Evolutionary conservation across 2,888 invertebrate genomes (phyloP).

Genomic region (Aphidoletes aphidimyza): DNA sequence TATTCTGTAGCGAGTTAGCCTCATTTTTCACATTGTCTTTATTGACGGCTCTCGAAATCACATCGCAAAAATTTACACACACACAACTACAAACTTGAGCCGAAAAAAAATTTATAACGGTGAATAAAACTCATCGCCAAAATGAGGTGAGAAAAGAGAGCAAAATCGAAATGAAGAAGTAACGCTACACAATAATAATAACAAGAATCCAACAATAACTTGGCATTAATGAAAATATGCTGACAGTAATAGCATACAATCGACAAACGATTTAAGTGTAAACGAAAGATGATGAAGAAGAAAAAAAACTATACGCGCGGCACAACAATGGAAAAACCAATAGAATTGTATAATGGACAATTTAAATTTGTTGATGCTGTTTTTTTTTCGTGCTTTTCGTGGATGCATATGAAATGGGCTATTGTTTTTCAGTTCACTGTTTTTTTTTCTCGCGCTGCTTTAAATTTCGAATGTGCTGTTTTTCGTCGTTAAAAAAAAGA

Average conservation of each 20-base stretch:
- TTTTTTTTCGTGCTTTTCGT: neutral
- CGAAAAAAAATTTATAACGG: conserved; percentile 53
- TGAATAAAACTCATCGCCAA: neutral
- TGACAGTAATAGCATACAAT: neutral
- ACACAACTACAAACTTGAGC: conserved; percentile 1
- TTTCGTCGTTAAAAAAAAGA: neutral
- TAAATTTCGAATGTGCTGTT: neutral
- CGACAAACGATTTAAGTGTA: conserved; percentile 11
- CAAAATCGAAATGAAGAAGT: conserved; percentile 43
- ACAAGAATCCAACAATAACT: conserved; percentile 29
- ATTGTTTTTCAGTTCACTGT: neutral
- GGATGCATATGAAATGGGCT: conserved; percentile 26
- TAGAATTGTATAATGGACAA: conserved; percentile 51
- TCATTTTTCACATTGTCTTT: conserved; percentile 41
- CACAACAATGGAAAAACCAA: conserved; percentile 13
- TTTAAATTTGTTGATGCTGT: conserved; percentile 28
- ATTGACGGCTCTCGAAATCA: conserved; percentile 36
- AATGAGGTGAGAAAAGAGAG: conserved; percentile 15
- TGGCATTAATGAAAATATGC: conserved; percentile 49
- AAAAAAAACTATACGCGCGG: neutral
- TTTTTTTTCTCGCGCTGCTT: neutral
- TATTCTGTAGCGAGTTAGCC: neutral
- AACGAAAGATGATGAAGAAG: neutral
- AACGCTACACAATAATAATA: conserved; percentile 1
- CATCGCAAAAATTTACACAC: neutral